Percentiles rank a stretch among this genome's conserved stretches.
phyloP scores from a whole-genome alignment of 2,797 vertebrate genomes.

The Gymnopithys bicolor region DNA sequence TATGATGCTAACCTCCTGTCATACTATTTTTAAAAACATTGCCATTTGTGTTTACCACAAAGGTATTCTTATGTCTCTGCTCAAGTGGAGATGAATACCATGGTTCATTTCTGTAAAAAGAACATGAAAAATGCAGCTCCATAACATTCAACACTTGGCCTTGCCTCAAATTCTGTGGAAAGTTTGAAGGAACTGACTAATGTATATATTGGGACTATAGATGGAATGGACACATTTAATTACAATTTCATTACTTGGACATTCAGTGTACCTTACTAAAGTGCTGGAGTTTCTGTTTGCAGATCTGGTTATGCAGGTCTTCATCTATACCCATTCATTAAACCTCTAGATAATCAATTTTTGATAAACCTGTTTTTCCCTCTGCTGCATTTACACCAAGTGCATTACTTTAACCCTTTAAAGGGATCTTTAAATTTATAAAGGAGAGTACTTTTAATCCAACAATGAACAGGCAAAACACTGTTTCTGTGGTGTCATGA shows the following conservation, averaged over 20 bases:
- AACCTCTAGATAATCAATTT: background rate
- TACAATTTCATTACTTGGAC: background rate
- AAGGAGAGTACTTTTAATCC: background rate
- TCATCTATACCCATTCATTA: background rate
- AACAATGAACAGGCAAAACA: background rate
- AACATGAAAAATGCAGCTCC: background rate
- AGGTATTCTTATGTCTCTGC: background rate
- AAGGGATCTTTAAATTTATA: background rate
- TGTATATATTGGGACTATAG: background rate
- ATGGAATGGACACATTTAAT: background rate
- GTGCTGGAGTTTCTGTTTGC: background rate
- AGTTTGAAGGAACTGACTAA: background rate
- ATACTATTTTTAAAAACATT: background rate
- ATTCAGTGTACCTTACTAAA: background rate
- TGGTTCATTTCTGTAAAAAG: background rate
- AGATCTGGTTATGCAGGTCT: background rate
- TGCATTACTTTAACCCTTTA: background rate
- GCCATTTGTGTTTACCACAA: background rate
- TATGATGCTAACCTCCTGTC: background rate
- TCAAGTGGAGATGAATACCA: background rate
- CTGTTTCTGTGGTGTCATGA: background rate
- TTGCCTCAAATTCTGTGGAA: background rate
- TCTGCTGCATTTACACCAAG: background rate
- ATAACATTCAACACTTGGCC: background rate
- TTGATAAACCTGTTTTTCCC: background rate